Evolutionary conservation across 2,797 vertebrate genomes (phyloP).

Genomic region (Acanthurus leucopareius): DNA sequence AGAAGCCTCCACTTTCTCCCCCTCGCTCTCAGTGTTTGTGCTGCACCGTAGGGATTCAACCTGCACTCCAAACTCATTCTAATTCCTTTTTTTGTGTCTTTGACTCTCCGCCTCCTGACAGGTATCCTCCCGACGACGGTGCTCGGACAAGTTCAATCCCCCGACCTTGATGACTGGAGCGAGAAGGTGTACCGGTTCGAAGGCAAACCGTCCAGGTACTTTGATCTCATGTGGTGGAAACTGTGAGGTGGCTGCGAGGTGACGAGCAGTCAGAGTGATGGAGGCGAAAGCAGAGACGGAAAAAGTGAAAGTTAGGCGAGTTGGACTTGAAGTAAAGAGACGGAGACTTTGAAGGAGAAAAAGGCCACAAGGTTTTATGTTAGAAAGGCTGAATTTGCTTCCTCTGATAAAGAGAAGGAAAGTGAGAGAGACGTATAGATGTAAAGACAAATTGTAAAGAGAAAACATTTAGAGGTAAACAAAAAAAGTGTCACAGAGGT

Average conservation of each 20-base stretch:
- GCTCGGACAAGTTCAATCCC: slow-evolving; percentile 89
- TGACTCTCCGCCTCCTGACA: slow-evolving; percentile 70
- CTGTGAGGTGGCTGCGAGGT: slow-evolving; percentile 22
- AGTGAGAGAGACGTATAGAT: not conserved
- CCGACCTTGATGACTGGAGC: slow-evolving; percentile 93
- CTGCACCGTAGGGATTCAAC: slow-evolving; percentile 29
- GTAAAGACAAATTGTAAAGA: no score
- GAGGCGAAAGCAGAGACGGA: not conserved
- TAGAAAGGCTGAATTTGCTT: not conserved
- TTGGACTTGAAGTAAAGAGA: no score
- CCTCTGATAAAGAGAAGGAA: not conserved
- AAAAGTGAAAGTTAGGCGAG: not conserved
- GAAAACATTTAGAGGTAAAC: not conserved
- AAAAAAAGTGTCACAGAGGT: not conserved
- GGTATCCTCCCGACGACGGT: slow-evolving; percentile 86
- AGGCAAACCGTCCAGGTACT: slow-evolving; percentile 90
- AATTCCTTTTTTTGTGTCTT: slow-evolving; percentile 57
- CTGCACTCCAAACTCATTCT: slow-evolving; percentile 46
- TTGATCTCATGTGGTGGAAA: slow-evolving; percentile 60
- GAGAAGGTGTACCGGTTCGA: slow-evolving; percentile 90
- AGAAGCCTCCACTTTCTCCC: slow-evolving; percentile 49
- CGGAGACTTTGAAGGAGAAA: not conserved
- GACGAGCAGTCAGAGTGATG: slow-evolving; percentile 15
- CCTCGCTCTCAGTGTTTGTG: slow-evolving; percentile 57
- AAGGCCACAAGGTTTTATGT: not conserved